Evolutionary conservation across 2,113 vertebrate genomes (phyloP).

Genomic region (Nesogale talazaci): DNA sequence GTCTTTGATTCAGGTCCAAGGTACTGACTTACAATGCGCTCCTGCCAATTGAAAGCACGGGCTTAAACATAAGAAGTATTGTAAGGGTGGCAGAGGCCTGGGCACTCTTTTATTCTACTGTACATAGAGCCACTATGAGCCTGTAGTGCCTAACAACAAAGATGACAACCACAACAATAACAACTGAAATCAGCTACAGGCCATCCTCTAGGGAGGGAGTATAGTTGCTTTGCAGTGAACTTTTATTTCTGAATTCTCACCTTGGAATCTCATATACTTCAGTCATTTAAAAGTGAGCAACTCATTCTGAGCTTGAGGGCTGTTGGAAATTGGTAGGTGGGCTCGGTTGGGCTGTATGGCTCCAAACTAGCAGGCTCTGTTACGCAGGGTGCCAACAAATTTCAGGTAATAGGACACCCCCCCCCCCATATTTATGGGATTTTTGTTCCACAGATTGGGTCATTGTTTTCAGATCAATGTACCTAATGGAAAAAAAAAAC

Average conservation of each 20-base stretch:
- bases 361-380: background rate
- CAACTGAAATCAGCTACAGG: too few species aligned
- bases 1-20: too few species aligned
- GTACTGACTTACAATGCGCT: background rate
- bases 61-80: too few species aligned
- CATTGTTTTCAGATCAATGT: background rate
- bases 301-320: background rate
- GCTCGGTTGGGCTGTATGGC: background rate
- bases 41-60: background rate
- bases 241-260: background rate
- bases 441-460: background rate
- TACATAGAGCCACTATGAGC: too few species aligned
- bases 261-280: background rate
- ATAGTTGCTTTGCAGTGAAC: background rate
- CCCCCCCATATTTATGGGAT: background rate
- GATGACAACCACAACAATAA: too few species aligned
- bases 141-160: too few species aligned
- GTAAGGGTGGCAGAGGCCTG: too few species aligned
- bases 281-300: background rate
- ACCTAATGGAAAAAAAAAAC: background rate
- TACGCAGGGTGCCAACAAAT: background rate
- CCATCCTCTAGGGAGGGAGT: too few species aligned
- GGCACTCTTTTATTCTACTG: too few species aligned
- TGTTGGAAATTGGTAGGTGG: background rate
- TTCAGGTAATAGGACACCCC: background rate